phyloP scores from a whole-genome alignment of 2,888 invertebrate species.

The Platycheirus albimanus region DNA sequence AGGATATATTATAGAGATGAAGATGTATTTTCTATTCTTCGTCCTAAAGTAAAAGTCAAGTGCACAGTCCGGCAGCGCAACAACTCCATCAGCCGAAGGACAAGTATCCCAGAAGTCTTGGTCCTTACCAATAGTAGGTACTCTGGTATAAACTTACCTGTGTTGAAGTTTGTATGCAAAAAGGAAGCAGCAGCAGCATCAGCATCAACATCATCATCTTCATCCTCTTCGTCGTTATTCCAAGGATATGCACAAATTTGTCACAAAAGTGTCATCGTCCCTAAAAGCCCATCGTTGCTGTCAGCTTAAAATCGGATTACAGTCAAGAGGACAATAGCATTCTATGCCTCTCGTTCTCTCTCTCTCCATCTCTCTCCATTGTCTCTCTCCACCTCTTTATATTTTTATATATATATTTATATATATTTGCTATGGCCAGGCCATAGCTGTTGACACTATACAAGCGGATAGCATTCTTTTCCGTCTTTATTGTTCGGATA shows the following conservation, averaged over 20 bases:
- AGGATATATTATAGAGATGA: background rate
- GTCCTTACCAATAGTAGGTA: constrained; percentile 1
- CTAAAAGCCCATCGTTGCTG: constrained; percentile 74
- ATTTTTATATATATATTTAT: background rate
- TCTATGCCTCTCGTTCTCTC: constrained; percentile 24
- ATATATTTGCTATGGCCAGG: constrained; percentile 54
- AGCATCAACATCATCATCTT: constrained; percentile 12
- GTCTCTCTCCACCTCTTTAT: too few relatives aligned
- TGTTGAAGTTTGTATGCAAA: constrained; percentile 11
- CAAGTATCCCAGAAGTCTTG: constrained; percentile 19
- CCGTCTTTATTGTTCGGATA: constrained; percentile 73
- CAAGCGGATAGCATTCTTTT: constrained; percentile 72
- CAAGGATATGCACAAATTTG: constrained; percentile 74
- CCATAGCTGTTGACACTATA: constrained; percentile 68
- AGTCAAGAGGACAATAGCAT: constrained; percentile 60
- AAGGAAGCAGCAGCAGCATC: constrained; percentile 7
- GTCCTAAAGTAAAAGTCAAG: constrained; percentile 42
- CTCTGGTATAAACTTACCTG: constrained; percentile 13
- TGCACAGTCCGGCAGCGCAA: constrained; percentile 21
- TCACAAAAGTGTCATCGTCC: constrained; percentile 72
- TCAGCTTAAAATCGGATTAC: constrained; percentile 74
- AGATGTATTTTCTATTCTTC: constrained; percentile 38
- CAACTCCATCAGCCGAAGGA: constrained; percentile 19
- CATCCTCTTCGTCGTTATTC: constrained; percentile 53
- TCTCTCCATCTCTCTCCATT: background rate